Base-by-base conservation (phyloP, 2,113 vertebrate genomes). In the Pollimyrus isidori region DNA sequence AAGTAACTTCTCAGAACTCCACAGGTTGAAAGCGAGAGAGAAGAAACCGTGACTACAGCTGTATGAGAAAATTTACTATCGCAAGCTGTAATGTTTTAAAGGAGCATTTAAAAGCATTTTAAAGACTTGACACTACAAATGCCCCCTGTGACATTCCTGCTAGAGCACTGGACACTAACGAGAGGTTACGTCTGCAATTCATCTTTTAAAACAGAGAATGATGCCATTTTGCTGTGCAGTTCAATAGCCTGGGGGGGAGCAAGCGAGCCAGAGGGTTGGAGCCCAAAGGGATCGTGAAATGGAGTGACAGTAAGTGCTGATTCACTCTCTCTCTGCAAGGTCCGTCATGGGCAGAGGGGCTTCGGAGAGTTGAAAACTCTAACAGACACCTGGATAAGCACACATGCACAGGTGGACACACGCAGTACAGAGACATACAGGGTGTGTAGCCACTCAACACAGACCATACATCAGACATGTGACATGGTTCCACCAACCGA, bases 401-500 rank as follows among this genome's bases (percentile, higher is more conserved):
- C 30, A 76, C 4, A 76, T 76, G 69, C 30, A 39, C 26, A 76
- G 10, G 13, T 73, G 26, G 26, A 73, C n/a, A 35, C 65, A 50
- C 13, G 4, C 65, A 0, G 4, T 2, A 73, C 65, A 0, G 10
- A 73, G 26, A 73, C 65, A 35, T 5, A 13, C 26, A 15, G 26
- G 10, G 13, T 2, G 69, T 76, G 69, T 39, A 7, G 69, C 69
- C 15, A 76, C 35, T 15, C 69, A 39, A 76, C 9, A 42, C 35
- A n/a, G 86, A 49, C 88, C 69, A 82, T 26, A 48, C 69, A 83
- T 84, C 42, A 90, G 91, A n/a, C n/a, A n/a, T n/a, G 21, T 48
- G 84, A 90, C 90, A 90, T 91, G 83, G 21, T 48, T 23, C 23
- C 4, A 1, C 46, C 83, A 48, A 26, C n/a, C 19, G 49, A 5